Percentiles rank a stretch among this genome's conserved stretches.
phyloP scores from a whole-genome alignment of 2,888 invertebrate species.

The Lasius platythorax region DNA sequence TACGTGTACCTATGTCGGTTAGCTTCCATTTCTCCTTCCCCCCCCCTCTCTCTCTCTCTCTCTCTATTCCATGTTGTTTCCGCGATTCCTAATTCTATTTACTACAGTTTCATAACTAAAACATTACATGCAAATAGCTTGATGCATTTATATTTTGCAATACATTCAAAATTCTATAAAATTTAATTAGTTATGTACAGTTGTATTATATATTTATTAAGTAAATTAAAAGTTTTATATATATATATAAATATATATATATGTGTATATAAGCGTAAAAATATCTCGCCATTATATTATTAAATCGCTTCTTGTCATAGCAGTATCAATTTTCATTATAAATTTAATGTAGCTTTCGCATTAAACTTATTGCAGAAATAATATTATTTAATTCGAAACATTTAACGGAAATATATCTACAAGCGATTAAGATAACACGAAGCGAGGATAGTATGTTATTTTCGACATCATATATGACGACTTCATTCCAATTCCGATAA shows the following conservation, averaged over 20 bases:
- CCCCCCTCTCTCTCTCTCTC: constrained; percentile 24
- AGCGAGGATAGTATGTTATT: constrained; percentile 1
- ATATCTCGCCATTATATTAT: neutral
- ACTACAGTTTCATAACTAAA: constrained; percentile 55
- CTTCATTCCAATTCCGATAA: neutral
- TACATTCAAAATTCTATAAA: neutral
- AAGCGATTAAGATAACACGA: neutral
- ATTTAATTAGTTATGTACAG: neutral
- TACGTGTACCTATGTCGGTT: constrained; percentile 52
- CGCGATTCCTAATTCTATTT: constrained; percentile 66
- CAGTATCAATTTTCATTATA: neutral
- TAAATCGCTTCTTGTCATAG: neutral
- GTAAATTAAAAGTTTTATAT: constrained; percentile 44
- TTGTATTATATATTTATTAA: constrained; percentile 12
- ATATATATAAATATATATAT: too few relatives aligned
- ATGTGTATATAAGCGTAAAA: neutral
- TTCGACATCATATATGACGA: constrained; percentile 7
- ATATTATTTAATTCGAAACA: neutral
- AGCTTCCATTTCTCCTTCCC: constrained; percentile 30
- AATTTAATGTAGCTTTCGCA: constrained; percentile 6
- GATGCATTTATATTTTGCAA: constrained; percentile 46
- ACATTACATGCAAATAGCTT: constrained; percentile 66
- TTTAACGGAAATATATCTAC: neutral
- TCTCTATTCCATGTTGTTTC: constrained; percentile 58
- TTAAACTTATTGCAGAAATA: neutral